phyloP scores from a whole-genome alignment of 2,888 invertebrate species.

The Onthophagus sagittarius region DNA sequence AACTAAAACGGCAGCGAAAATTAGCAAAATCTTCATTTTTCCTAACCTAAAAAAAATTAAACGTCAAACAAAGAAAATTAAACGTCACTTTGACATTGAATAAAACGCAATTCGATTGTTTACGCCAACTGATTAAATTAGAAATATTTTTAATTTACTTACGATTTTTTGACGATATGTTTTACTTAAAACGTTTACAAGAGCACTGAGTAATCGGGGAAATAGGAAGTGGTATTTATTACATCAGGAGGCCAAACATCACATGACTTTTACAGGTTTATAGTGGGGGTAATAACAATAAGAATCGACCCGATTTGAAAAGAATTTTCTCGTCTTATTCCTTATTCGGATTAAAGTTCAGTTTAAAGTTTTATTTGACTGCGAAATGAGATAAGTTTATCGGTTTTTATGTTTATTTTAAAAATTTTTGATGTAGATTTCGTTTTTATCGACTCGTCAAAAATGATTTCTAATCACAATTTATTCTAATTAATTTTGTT shows the following conservation, averaged over 20 bases:
- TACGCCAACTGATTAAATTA: not conserved
- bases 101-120: too few species aligned
- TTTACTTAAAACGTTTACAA: not conserved
- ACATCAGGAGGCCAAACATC: not conserved
- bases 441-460: not conserved
- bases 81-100: too few species aligned
- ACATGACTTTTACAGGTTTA: conserved; percentile 5
- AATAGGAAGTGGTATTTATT: conserved; percentile 10
- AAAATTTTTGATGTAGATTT: not conserved
- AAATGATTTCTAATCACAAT: not conserved
- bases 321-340: not conserved
- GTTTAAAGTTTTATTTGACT: not conserved
- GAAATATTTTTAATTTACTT: not conserved
- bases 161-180: not conserved
- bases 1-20: conserved; percentile 53
- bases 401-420: not conserved
- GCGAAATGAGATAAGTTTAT: not conserved
- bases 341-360: not conserved
- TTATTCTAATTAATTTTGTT: too few species aligned
- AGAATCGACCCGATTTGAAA: not conserved
- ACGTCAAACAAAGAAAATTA: not conserved
- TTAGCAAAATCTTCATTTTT: conserved; percentile 47
- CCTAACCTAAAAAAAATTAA: conserved; percentile 4
- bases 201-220: not conserved
- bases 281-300: not conserved